Evolutionary conservation across 2,113 vertebrate genomes (phyloP), one percentile per base, ranked within the genome.

Genomic region (Atlantisia rogersi): DNA sequence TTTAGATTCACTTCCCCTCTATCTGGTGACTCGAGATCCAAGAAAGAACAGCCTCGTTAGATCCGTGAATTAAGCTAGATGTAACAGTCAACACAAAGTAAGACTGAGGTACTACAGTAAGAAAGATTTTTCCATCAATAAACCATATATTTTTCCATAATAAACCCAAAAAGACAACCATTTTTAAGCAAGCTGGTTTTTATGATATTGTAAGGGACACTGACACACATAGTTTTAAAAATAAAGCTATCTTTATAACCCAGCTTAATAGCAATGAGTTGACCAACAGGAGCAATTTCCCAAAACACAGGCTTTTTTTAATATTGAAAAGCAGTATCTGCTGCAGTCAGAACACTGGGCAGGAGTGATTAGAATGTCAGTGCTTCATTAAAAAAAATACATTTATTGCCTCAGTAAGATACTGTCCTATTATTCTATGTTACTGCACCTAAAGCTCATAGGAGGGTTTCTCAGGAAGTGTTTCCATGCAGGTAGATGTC

Each of bases 281-380:
- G 90, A 92, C 87, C 90, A 95, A 95, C 71, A 94, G 58, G 11
- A 95, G 77, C 85, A 91, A 71, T 73, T 90, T 73, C 53, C 44
- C 75, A 79, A 93, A 95, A 95, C 70, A 64, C 0, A 80, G 1
- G 25, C 40, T 35, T 64, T 90, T 91, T 94, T 85, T 93, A 16
- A 80, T 76, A 80, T 15, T 92, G 81, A 93, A 92, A 84, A 92
- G 63, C 88, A 94, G 71, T 94, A 94, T 92, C 91, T 92, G 91
- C 63, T 95, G 50, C 67, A 94, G 70, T 26, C 48, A 86, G 73
- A 93, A 87, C 63, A 86, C 26, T 58, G 56, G 95, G 20, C 56
- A 85, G 60, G 14, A 93, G 31, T 5, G 1, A 96, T 86, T 48
- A 90, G 50, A 83, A 94, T 84, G 79, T 95, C 78, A 92, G 40